phyloP scores from a whole-genome alignment of 92 coral and sea anemone genomes.

The Epizoanthus ramosus region DNA sequence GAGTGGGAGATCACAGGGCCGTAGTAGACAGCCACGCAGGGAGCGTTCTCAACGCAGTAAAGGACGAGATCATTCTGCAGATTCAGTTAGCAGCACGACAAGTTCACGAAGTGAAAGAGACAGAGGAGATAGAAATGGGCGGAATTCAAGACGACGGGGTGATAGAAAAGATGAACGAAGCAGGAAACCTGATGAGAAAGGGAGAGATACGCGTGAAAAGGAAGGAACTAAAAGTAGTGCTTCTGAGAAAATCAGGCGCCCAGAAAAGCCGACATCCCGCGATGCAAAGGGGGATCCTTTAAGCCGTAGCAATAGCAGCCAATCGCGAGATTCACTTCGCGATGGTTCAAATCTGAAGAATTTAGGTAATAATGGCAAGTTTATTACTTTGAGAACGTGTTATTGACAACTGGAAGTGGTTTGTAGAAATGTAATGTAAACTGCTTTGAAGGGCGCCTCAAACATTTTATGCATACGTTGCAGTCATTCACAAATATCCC shows the following conservation, averaged over 20 bases:
- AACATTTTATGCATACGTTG: background rate
- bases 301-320: conserved; percentile 37
- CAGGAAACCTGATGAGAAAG: conserved; percentile 76
- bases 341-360: conserved; percentile 69
- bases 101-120: conserved; percentile 93
- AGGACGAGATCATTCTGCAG: conserved; percentile 96
- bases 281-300: conserved; percentile 57
- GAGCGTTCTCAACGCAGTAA: conserved; percentile 98
- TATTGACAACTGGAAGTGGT: conserved; percentile 48
- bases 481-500: background rate
- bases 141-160: conserved; percentile 87
- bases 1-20: conserved; percentile 99
- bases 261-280: conserved; percentile 76
- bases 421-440: background rate
- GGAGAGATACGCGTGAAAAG: conserved; percentile 74
- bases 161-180: conserved; percentile 89
- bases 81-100: conserved; percentile 85
- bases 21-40: conserved; percentile 99
- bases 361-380: conserved; percentile 34
- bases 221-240: conserved; percentile 69
- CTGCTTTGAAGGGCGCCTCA: conserved; percentile 10
- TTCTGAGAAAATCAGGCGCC: conserved; percentile 63
- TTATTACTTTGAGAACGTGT: background rate
- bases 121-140: conserved; percentile 80
- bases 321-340: conserved; percentile 66